Percentiles rank a stretch among this genome's conserved stretches.
These are phyloP conservation scores for Yponomeuta plumbellus DNA, from an alignment of 2,888 invertebrate species.

Conservation along the genomic window DNA sequence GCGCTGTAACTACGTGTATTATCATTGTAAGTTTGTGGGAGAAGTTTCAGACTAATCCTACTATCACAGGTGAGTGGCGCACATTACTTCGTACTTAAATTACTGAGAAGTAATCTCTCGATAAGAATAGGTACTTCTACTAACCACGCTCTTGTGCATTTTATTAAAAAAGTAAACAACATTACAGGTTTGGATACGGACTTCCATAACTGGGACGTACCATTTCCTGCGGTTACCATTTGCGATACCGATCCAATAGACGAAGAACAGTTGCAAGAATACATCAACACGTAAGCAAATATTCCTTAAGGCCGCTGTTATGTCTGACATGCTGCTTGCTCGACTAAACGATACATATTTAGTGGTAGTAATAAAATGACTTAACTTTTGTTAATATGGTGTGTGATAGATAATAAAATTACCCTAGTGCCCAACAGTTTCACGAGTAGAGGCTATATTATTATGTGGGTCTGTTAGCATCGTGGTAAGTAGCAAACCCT, in stretches of 20 bases:
- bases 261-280: slow-evolving; percentile 60
- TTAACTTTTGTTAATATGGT: too few species aligned
- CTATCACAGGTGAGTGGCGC: slow-evolving; percentile 78
- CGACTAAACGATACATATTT: too few species aligned
- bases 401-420: too few species aligned
- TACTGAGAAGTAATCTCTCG: too few species aligned
- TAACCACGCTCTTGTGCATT: too few species aligned
- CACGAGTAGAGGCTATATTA: too few species aligned
- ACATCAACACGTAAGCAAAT: slow-evolving; percentile 51
- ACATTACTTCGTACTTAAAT: too few species aligned
- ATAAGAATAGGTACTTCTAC: too few species aligned
- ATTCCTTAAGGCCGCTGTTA: background rate
- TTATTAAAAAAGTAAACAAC: background rate
- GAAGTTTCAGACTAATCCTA: slow-evolving; percentile 90
- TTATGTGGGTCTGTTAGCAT: too few species aligned
- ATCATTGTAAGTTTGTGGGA: slow-evolving; percentile 88
- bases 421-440: too few species aligned
- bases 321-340: background rate
- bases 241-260: slow-evolving; percentile 76
- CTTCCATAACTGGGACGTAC: slow-evolving; percentile 87
- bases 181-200: slow-evolving; percentile 83
- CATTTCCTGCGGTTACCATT: slow-evolving; percentile 84
- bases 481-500: too few species aligned
- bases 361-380: too few species aligned
- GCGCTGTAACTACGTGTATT: slow-evolving; percentile 82